Evolutionary conservation across 2,888 invertebrate genomes (phyloP).

Genomic region (Drosophila ustulata): DNA sequence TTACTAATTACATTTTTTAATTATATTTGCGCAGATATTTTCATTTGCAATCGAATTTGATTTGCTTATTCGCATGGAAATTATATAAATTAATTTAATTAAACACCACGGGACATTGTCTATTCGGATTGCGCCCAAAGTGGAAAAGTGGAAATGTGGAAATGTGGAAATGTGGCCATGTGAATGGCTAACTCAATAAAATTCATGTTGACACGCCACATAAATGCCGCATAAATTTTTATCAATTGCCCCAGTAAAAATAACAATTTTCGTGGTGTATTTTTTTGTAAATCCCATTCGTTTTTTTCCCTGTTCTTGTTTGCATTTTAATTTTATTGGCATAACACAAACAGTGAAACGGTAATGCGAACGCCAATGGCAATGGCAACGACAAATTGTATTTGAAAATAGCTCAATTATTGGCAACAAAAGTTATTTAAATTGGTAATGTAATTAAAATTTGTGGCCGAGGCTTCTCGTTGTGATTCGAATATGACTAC

Average conservation of each 20-base stretch:
- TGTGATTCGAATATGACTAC: slow-evolving; percentile 51
- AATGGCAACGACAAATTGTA: slow-evolving; percentile 15
- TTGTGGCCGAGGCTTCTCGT: slow-evolving; percentile 26
- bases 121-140: slow-evolving; percentile 17
- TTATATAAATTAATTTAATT: slow-evolving; percentile 60
- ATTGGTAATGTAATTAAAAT: slow-evolving; percentile 57
- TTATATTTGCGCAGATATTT: slow-evolving; percentile 24
- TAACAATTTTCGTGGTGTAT: background rate
- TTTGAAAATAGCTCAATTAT: slow-evolving; percentile 45
- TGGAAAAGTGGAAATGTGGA: slow-evolving; percentile 5
- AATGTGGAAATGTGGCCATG: slow-evolving; percentile 3
- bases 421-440: slow-evolving; percentile 28
- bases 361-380: background rate
- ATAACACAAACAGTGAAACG: slow-evolving; percentile 15
- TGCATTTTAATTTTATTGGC: slow-evolving; percentile 20
- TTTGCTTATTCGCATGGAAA: slow-evolving; percentile 20
- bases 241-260: slow-evolving; percentile 27
- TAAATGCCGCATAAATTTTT: slow-evolving; percentile 23
- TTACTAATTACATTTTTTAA: slow-evolving; percentile 19
- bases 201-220: slow-evolving; percentile 34
- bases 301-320: background rate
- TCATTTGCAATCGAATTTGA: slow-evolving; percentile 25
- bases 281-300: slow-evolving; percentile 6
- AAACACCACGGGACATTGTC: slow-evolving; percentile 26
- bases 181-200: slow-evolving; percentile 26